A percentile compares a stretch with the other conserved stretches of the same genome.
phyloP scores from a whole-genome alignment of 2,888 invertebrate genomes.

The Orthonevra nobilis region DNA sequence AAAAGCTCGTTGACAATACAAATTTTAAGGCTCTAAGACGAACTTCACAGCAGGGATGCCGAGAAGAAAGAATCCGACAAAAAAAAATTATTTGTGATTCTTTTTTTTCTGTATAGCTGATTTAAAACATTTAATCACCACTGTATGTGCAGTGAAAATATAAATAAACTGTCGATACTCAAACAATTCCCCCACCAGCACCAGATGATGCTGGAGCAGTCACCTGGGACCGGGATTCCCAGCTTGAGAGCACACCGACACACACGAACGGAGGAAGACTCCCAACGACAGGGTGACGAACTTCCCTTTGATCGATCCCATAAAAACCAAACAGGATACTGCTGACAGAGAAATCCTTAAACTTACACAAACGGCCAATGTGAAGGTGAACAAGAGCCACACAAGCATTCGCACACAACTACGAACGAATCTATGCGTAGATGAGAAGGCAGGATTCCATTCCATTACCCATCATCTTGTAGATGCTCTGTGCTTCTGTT shows the following conservation, averaged over 20 bases:
- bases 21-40: too few species aligned
- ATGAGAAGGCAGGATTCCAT: constrained; percentile 48
- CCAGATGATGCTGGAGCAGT: constrained; percentile 16
- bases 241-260: constrained; percentile 15
- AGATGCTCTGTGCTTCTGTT: not conserved
- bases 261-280: not conserved
- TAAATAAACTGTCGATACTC: constrained; percentile 37
- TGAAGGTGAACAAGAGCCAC: constrained; percentile 3
- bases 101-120: too few species aligned
- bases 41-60: too few species aligned
- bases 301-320: constrained; percentile 43
- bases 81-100: too few species aligned
- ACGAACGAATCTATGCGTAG: constrained; percentile 9
- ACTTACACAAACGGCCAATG: constrained; percentile 38
- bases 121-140: not conserved
- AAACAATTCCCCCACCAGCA: constrained; percentile 1
- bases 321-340: constrained; percentile 40
- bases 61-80: too few species aligned
- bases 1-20: too few species aligned
- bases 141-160: constrained; percentile 14
- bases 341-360: constrained; percentile 43
- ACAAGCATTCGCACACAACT: not conserved
- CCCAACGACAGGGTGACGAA: constrained; percentile 26
- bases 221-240: constrained; percentile 43
- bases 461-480: constrained; percentile 12